Base-by-base conservation (phyloP, 2,797 vertebrate genomes). In the Cuniculus paca region DNA sequence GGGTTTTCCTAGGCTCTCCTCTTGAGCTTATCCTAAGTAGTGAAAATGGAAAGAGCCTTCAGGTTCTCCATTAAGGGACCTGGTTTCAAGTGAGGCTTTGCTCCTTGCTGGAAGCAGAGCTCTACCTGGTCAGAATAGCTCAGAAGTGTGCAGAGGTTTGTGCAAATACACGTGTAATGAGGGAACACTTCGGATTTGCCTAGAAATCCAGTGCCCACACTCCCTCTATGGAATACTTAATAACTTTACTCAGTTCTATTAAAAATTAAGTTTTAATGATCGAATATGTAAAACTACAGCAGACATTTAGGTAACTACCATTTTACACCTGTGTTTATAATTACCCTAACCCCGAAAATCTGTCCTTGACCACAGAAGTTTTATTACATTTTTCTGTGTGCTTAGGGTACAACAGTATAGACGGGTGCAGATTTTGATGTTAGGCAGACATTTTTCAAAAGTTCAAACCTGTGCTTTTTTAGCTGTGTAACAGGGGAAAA, bases 211-310 rank as follows among this genome's bases (percentile, higher is more conserved):
- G 19, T 45, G 89, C 39, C 60, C 10, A n/a, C 24, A 39, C 13
- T 48, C 34, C 34, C 28, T 26, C 28, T 8, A 5, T 31, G 85
- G 36, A 8, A 45, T 10, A 61, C 74, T 80, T 65, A 61, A 10
- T 22, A 77, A 50, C 78, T 36, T 84, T 63, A 81, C 5, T 58
- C 36, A 70, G 3, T 83, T 92, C n/a, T 20, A 58, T n/a, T 85
- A 56, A 81, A 31, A 24, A 75, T n/a, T 39, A 63, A 74, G 4
- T 86, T 56, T 80, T 60, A 31, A 56, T 94, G 26, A 1, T 56
- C 89, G 80, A 85, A 54, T 68, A 85, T 72, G 54, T 86, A 42
- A 91, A 91, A 95, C 60, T 81, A 24, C 0, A 81, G 20, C 74
- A 90, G n/a, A 60, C n/a, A n/a, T 85, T 85, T 72, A 60, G 7